Percentiles rank a stretch among this genome's conserved stretches.
phyloP scores from a whole-genome alignment of 2,113 vertebrate genomes.

The Xenotilapia leptura region DNA sequence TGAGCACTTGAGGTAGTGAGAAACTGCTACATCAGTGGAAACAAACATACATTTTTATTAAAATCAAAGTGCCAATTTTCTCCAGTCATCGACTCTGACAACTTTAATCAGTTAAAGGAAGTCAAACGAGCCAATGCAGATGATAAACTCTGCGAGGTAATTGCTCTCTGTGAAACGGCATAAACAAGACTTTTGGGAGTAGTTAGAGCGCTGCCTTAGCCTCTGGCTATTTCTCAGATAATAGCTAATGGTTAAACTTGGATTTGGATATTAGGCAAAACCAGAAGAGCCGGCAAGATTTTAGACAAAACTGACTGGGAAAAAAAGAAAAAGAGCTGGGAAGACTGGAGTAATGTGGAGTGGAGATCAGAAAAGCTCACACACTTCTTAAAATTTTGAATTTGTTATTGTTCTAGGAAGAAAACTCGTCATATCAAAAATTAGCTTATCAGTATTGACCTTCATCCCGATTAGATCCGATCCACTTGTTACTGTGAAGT shows the following conservation, averaged over 20 bases:
- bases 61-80: constrained; percentile 41
- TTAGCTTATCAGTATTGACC: constrained; percentile 8
- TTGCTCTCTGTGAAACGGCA: constrained; percentile 32
- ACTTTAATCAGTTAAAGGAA: constrained; percentile 41
- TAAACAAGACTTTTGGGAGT: constrained; percentile 51
- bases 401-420: not conserved
- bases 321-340: not conserved
- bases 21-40: not conserved
- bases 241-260: constrained; percentile 20
- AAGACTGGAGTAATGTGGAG: not conserved
- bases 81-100: constrained; percentile 22
- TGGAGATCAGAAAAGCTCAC: not conserved
- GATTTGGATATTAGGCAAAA: constrained; percentile 1
- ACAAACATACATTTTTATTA: constrained; percentile 22
- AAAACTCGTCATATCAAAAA: not conserved
- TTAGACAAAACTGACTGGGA: not conserved
- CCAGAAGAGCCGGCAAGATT: not conserved
- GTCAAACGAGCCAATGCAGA: constrained; percentile 22
- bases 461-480: not conserved
- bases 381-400: not conserved
- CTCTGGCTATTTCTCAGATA: constrained; percentile 34
- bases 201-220: constrained; percentile 21
- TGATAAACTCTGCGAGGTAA: constrained; percentile 42
- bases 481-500: not conserved
- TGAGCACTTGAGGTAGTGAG: not conserved